phyloP scores from a whole-genome alignment of 2,888 invertebrate species.

The Pediacus dermestoides region DNA sequence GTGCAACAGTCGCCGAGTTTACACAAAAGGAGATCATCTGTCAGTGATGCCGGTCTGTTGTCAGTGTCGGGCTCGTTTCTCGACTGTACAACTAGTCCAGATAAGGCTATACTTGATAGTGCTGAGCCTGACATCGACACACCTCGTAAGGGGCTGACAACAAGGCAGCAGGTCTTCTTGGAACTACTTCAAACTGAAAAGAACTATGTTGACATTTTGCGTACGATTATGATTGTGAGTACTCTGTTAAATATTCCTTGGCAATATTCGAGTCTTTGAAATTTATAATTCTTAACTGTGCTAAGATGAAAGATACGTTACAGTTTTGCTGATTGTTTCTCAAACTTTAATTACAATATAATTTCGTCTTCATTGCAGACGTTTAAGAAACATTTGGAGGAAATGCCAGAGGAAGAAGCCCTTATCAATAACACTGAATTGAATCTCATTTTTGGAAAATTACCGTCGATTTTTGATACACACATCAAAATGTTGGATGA shows the following conservation, averaged over 20 bases:
- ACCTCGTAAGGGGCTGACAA: constrained; percentile 66
- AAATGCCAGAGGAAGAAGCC: constrained; percentile 75
- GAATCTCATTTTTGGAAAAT: constrained; percentile 92
- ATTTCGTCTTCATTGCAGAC: constrained; percentile 57
- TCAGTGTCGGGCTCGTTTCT: constrained; percentile 85
- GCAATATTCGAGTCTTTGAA: too few species aligned
- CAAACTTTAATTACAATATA: background rate
- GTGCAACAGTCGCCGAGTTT: constrained; percentile 57
- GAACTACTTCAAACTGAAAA: constrained; percentile 95
- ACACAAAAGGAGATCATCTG: constrained; percentile 79
- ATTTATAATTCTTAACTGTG: too few species aligned
- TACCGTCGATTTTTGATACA: constrained; percentile 90
- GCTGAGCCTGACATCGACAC: constrained; percentile 53
- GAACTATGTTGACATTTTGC: constrained; percentile 94
- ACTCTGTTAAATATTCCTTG: constrained; percentile 1
- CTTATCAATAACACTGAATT: constrained; percentile 87
- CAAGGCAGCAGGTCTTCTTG: constrained; percentile 79
- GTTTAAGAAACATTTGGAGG: constrained; percentile 91
- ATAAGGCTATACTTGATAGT: constrained; percentile 56
- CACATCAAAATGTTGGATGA: constrained; percentile 78
- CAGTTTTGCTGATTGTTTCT: constrained; percentile 12
- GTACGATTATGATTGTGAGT: constrained; percentile 85
- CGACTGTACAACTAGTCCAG: constrained; percentile 83
- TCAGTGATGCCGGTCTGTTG: constrained; percentile 79
- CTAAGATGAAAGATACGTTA: constrained; percentile 13